Conservation (phyloP, 2,888 invertebrate species). For the Dorcus parallelipipedus region DNA sequence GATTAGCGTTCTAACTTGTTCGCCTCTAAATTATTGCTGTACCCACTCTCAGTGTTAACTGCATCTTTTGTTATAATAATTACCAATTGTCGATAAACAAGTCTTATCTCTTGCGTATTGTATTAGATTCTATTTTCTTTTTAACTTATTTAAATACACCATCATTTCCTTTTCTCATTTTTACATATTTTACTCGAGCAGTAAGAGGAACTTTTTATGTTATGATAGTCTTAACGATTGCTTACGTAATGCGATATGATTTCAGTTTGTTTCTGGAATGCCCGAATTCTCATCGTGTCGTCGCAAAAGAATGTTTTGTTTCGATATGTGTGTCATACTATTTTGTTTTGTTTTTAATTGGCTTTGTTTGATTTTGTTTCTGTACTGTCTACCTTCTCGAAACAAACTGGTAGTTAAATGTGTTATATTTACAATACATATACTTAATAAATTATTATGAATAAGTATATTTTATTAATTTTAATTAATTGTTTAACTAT, state of each 20-base stretch:
- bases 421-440: slow-evolving; percentile 42
- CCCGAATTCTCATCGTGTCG: no score
- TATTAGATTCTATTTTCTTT: neutral
- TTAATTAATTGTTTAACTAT: neutral
- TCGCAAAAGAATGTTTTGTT: no score
- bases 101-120: slow-evolving; percentile 2
- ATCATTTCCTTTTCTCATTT: neutral
- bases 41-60: slow-evolving; percentile 18
- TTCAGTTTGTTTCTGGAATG: neutral
- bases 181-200: neutral
- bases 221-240: no score
- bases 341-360: neutral
- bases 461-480: slow-evolving; percentile 6
- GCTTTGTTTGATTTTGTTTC: slow-evolving; percentile 15
- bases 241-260: neutral
- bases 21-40: slow-evolving; percentile 35
- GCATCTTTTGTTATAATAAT: slow-evolving; percentile 11
- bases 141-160: slow-evolving; percentile 11
- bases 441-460: slow-evolving; percentile 45
- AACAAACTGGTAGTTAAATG: slow-evolving; percentile 36
- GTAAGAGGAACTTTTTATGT: no score
- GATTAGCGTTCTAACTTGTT: slow-evolving; percentile 60
- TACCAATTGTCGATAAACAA: slow-evolving; percentile 13
- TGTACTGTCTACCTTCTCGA: slow-evolving; percentile 32
- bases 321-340: no score